Conservation (phyloP, 2,113 vertebrate genomes). For the Trogon surrucura region DNA sequence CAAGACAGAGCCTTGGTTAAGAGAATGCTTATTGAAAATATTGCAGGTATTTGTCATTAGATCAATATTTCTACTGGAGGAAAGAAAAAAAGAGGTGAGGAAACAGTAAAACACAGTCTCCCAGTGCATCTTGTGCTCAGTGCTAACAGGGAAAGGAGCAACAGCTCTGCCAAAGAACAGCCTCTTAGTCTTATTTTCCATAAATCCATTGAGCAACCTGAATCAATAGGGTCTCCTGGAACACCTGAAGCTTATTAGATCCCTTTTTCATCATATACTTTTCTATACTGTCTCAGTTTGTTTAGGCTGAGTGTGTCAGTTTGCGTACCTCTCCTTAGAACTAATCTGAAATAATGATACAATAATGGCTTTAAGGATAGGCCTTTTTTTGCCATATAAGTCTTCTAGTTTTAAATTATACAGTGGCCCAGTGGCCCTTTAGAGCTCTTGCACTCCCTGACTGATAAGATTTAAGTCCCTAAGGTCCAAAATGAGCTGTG, state of each 20-base stretch:
- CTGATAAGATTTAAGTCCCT: conserved; percentile 39
- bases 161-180: neutral
- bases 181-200: neutral
- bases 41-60: neutral
- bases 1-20: neutral
- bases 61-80: neutral
- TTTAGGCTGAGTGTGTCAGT: neutral
- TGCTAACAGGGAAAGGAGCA: neutral
- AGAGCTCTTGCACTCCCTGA: conserved; percentile 30
- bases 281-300: neutral
- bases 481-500: neutral
- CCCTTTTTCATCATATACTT: neutral
- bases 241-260: neutral
- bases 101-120: neutral
- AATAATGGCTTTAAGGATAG: conserved; percentile 13
- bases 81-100: neutral
- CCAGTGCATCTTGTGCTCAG: neutral
- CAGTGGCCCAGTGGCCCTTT: conserved; percentile 20
- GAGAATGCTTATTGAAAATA: neutral
- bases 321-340: conserved; percentile 24
- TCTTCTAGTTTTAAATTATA: conserved; percentile 60
- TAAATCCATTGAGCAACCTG: neutral
- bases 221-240: neutral
- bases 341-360: conserved; percentile 19
- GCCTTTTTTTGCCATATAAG: conserved; percentile 3